These are phyloP conservation scores for Calidris pugnax DNA, from an alignment of 2,113 vertebrate species.

Conservation along the genomic window DNA sequence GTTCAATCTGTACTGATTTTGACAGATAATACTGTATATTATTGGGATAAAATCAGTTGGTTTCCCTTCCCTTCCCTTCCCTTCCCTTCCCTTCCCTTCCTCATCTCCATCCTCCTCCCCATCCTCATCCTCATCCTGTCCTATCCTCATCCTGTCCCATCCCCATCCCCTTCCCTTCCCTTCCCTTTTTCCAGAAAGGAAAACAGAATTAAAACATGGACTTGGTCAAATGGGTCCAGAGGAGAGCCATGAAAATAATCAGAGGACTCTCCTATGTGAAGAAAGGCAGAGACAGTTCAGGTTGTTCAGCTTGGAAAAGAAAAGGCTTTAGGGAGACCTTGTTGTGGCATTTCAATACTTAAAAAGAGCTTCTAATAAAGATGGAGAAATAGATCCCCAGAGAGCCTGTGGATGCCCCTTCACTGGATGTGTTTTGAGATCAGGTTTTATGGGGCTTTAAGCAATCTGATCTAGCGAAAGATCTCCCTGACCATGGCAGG, in stretches of 20 bases:
- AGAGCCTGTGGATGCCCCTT: not conserved
- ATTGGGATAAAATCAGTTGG: not conserved
- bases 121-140: too few species aligned
- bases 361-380: not conserved
- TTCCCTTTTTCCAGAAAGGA: not conserved
- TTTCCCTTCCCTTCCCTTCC: not conserved
- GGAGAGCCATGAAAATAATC: not conserved
- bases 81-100: not conserved
- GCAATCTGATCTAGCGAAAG: not conserved
- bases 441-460: not conserved
- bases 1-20: slow-evolving; percentile 44
- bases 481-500: not conserved
- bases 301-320: not conserved
- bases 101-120: too few species aligned
- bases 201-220: not conserved
- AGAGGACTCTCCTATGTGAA: not conserved
- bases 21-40: slow-evolving; percentile 20
- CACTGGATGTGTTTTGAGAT: not conserved
- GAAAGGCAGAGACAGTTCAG: not conserved
- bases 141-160: too few species aligned
- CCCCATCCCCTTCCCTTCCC: fast-evolving
- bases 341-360: not conserved
- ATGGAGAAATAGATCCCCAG: not conserved
- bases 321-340: not conserved
- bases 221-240: not conserved